Base-by-base conservation (phyloP, 2,888 invertebrate species). In the Epirrhoe alternata region DNA sequence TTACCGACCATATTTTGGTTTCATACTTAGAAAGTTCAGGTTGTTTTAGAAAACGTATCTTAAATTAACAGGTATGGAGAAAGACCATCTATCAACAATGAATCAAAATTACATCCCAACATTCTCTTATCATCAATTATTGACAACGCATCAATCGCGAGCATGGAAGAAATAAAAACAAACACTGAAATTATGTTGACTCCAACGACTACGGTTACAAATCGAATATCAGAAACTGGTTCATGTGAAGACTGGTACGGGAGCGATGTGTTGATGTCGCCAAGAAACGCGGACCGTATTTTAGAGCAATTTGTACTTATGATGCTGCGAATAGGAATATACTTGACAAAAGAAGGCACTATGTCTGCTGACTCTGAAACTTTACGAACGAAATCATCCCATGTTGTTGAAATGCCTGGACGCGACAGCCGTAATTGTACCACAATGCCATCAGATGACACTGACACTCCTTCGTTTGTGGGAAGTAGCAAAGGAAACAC, bases 221-320 rank as follows among this genome's bases (percentile, higher is more conserved):
- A 82, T 66, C 77, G 72, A 64, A 73, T 80, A 50, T 81, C 82
- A 6, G 88, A 90, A 59, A 72, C 81, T 62, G 85, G 84, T 35
- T 77, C 82, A 30, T 85, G 79, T 60, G 92, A 92, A 70, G 91
- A 92, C 69, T 88, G 86, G 84, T 81, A 84, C 64, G 86, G 84
- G 0, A 86, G 76, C 70, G 91, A 92, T 77, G 77, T 89, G 45
- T 75, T 77, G 4, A 75, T 89, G 38, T 42, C 38, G 61, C 91
- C 92, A 42, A 86, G 91, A 5, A 87, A 87, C 69, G 78, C 85
- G 16, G 93, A 93, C 74, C 86, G 93, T 0, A 88, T 93, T 72
- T 72, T 90, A 58, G 93, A 93, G 77, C 93, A 93, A 74, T 88
- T 93, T 68, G 85, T 83, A 38, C 65, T 89, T 16, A 92, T 93